Base-by-base conservation (phyloP, 2,888 invertebrate species). In the Odontocerum albicorne region DNA sequence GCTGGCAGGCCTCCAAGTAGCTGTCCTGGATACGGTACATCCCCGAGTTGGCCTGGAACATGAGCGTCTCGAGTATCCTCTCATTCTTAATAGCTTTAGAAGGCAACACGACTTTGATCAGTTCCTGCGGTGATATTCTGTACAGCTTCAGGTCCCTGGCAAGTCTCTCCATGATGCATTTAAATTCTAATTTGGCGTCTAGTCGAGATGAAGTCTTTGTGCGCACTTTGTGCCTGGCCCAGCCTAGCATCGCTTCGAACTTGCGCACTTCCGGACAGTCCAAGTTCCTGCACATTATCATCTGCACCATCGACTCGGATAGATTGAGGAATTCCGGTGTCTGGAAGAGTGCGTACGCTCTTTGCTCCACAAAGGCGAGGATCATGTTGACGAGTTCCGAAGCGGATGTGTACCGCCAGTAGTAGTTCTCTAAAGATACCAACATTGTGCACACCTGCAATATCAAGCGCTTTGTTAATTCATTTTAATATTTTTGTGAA, bases 321-420 rank as follows among this genome's bases (percentile, higher is more conserved):
- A 95, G 82, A 62, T 88, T 87, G 6, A 94, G 80, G 68, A 92
- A 95, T 68, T 94, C 93, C 1, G 85, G 75, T 47, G 87, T 87
- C 67, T 90, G 88, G 72, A 95, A 94, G 50, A 95, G 77, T 64
- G 89, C 87, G 65, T 88, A 88, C 6, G 93, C 91, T 66, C 92
- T 82, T 59, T 91, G 90, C 71, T 95, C 94, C 43, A 91, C 88
- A 72, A 91, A 95, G 16, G 91, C 89, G 59, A 95, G 77, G 65
- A 95, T 94, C 92, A 94, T 94, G 74, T 95, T 94, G 62, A 95
- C 93, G 66, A 95, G 77, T 72, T 95, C 94, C 19, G 92, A 91
- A 40, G 94, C 95, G 53, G 94, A 94, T 27, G 92, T 93, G 72
- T 95, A 95, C 61, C 95, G 84, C 95, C 95, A 95, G 72, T 92